Evolutionary conservation across 2,113 vertebrate genomes (phyloP).

Genomic region (Rhinichthys klamathensis): DNA sequence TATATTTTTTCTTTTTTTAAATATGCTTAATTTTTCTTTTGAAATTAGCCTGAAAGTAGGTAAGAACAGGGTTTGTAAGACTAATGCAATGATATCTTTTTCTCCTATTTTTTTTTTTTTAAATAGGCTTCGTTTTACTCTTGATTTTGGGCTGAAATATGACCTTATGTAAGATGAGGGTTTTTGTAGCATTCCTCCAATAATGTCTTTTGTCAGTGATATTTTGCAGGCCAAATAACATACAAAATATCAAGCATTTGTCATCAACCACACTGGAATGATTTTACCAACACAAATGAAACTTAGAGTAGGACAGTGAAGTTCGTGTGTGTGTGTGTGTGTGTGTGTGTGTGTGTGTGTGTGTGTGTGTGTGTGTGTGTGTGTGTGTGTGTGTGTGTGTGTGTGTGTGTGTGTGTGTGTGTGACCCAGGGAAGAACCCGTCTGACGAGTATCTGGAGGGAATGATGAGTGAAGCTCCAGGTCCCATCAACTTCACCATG

Average conservation of each 20-base stretch:
- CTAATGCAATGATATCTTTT: not conserved
- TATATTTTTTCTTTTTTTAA: not conserved
- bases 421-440: slow-evolving; percentile 50
- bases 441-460: slow-evolving; percentile 58
- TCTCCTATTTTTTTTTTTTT: no score
- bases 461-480: slow-evolving; percentile 59
- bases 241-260: not conserved
- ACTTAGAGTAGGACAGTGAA: no score
- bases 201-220: not conserved
- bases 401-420: not conserved
- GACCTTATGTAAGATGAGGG: not conserved
- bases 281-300: not conserved
- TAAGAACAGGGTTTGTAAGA: not conserved
- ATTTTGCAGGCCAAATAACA: not conserved
- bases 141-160: not conserved
- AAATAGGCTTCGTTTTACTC: not conserved
- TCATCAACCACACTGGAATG: not conserved
- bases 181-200: not conserved
- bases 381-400: not conserved
- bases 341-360: not conserved
- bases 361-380: not conserved
- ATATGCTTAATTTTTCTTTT: not conserved
- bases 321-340: not conserved
- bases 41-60: not conserved
- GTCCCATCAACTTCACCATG: slow-evolving; percentile 64